Evolutionary conservation across 1,140 invertebrate genomes (phyloP).

Genomic region (Penaeus vannamei): DNA sequence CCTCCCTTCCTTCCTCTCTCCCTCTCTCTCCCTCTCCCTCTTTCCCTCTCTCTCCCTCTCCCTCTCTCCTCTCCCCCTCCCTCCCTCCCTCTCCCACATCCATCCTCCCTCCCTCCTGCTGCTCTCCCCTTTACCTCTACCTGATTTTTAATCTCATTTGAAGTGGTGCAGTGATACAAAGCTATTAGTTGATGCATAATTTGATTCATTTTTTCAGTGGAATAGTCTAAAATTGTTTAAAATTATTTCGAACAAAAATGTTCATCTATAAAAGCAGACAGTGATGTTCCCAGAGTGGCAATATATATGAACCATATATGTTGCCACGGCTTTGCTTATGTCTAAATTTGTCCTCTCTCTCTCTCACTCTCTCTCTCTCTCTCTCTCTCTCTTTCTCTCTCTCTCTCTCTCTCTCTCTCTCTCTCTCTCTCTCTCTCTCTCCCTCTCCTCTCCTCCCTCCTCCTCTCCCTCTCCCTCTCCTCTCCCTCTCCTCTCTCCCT

Average conservation of each 20-base stretch:
- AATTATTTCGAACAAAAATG: too few species aligned
- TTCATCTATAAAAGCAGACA: too few species aligned
- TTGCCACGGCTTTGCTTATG: too few species aligned
- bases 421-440: slow-evolving; percentile 13
- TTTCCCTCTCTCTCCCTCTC: not conserved
- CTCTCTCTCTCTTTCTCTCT: not conserved
- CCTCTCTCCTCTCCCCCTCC: not conserved
- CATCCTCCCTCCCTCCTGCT: not conserved
- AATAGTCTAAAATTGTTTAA: too few species aligned
- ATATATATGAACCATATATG: too few species aligned
- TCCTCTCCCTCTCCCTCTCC: not conserved
- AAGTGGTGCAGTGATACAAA: too few species aligned
- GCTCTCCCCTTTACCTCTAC: not conserved
- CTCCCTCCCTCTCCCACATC: not conserved
- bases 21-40: too few species aligned
- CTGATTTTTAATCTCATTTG: not conserved
- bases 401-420: not conserved
- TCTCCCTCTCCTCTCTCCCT: not conserved
- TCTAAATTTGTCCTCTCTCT: not conserved
- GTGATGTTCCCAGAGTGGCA: too few species aligned
- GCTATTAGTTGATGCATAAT: too few species aligned
- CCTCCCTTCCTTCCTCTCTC: not conserved
- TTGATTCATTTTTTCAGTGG: too few species aligned
- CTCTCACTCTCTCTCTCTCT: not conserved
- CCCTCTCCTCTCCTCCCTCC: not conserved